A percentile compares a stretch with the other conserved stretches of the same genome.
phyloP scores from a whole-genome alignment of 2,888 invertebrate genomes.

The Polyommatus icarus region DNA sequence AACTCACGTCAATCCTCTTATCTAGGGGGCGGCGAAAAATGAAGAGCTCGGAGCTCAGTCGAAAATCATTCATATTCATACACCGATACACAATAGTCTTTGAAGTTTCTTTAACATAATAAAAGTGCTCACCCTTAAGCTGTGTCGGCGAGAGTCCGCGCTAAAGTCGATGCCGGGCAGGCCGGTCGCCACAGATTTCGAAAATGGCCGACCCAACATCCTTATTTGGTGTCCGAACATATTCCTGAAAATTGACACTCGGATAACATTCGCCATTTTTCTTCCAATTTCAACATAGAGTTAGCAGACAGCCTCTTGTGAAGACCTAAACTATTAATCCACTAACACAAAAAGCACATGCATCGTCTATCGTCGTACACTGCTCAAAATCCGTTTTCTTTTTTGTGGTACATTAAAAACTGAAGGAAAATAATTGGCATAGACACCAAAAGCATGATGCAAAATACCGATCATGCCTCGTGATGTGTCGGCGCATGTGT shows the following conservation, averaged over 20 bases:
- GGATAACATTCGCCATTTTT: slow-evolving; percentile 45
- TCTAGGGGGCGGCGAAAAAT: background rate
- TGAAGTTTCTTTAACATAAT: background rate
- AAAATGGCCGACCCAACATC: slow-evolving; percentile 83
- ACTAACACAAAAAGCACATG: slow-evolving; percentile 79
- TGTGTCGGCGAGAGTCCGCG: slow-evolving; percentile 79
- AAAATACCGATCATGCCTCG: slow-evolving; percentile 71
- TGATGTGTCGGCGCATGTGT: slow-evolving; percentile 61
- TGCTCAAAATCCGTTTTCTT: slow-evolving; percentile 37
- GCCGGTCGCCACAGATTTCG: slow-evolving; percentile 82
- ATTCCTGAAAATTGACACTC: slow-evolving; percentile 69
- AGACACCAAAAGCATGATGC: slow-evolving; percentile 80
- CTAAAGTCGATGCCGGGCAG: slow-evolving; percentile 75
- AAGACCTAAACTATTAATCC: slow-evolving; percentile 37
- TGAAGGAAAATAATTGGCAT: slow-evolving; percentile 50
- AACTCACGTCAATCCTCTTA: background rate
- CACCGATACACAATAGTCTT: background rate
- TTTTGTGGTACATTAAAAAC: slow-evolving; percentile 33
- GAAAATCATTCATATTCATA: slow-evolving; percentile 11
- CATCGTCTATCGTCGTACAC: slow-evolving; percentile 55
- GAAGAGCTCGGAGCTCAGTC: background rate
- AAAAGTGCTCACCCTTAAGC: slow-evolving; percentile 76
- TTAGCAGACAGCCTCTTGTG: slow-evolving; percentile 39
- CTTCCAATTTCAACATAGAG: slow-evolving; percentile 26
- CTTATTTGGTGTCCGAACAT: slow-evolving; percentile 83